Conservation (phyloP, 2,888 invertebrate species). For the Tinea trinotella region DNA sequence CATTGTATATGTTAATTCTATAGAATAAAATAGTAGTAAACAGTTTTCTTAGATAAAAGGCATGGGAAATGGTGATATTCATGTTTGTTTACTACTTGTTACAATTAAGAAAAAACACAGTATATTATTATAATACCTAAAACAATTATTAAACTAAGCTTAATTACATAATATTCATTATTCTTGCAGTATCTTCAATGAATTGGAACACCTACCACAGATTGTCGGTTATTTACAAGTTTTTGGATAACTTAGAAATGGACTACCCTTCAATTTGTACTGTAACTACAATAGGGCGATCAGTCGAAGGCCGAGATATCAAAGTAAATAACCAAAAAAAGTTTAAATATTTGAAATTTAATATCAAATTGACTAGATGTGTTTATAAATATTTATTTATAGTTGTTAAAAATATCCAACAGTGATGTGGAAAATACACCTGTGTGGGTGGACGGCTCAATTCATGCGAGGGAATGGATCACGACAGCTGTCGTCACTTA, state of each 20-base stretch:
- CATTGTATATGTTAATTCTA: too few relatives aligned
- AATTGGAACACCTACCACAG: constrained; percentile 87
- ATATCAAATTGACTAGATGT: background rate
- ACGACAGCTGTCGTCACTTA: constrained; percentile 85
- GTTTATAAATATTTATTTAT: constrained; percentile 17
- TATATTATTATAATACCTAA: too few relatives aligned
- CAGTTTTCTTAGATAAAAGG: too few relatives aligned
- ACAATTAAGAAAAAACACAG: too few relatives aligned
- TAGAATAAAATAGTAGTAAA: too few relatives aligned
- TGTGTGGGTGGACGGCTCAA: constrained; percentile 85
- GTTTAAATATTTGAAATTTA: too few relatives aligned
- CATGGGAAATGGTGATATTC: too few relatives aligned
- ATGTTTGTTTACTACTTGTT: too few relatives aligned
- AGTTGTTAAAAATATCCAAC: constrained; percentile 79
- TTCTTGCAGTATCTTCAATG: constrained; percentile 54
- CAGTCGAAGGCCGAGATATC: constrained; percentile 81
- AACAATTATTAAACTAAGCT: too few relatives aligned
- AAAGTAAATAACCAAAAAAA: too few relatives aligned
- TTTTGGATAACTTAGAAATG: constrained; percentile 81
- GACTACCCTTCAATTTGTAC: constrained; percentile 84
- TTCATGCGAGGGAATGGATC: constrained; percentile 94
- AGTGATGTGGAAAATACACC: constrained; percentile 75
- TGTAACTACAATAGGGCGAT: constrained; percentile 82
- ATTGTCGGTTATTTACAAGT: constrained; percentile 80
- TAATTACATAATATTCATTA: too few relatives aligned